Evolutionary conservation across 2,888 invertebrate species (phyloP), one percentile per base, ranked within the genome.

Genomic region (Chelonus formosanus): DNA sequence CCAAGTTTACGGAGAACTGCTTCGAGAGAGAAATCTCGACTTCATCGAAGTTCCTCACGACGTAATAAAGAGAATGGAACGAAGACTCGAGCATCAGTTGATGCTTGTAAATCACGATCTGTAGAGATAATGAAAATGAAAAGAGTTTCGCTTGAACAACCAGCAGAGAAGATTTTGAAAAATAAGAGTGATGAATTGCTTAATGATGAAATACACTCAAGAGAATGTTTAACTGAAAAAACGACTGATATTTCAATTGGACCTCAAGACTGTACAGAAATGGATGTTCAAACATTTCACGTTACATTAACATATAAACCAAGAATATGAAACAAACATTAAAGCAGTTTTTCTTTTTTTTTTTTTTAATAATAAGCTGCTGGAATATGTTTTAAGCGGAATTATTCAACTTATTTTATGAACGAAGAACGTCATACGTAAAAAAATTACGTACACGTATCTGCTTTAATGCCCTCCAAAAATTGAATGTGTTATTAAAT

Each of bases 61-160:
- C 85, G 86, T 63, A 86, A 87, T 75, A 87, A 87, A 74, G 86
- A 87, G 71, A 86, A 86, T 70, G 86, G 86, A 36, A 79, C 81
- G 63, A 84, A 82, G 67, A 73, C 72, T 57, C 75, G 79, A 3
- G 67, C 74, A 1, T 67, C 52, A 10, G 62, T 72, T 7, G 81
- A 80, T 20, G 70, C 75, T 0, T 71, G 78, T 20, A 81, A 81
- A 57, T 80, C 81, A 4, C 80, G 80, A 44, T 81, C 82, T 3
- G 65, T 80, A 53, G 82, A 81, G 55, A 76, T 77, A 4, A 77
- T 78, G 32, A 82, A 80, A 63, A 75, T 74, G 3, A 81, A 80
- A 64, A 73, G 77, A 3, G 72, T 78, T 3, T 73, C 81, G 20
- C 71, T 77, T 0, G 79, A 20, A 20, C 20, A 80, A 53, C 76